Evolutionary conservation across 2,113 vertebrate species (phyloP), one percentile per base, ranked within the genome.

Genomic region (Tyrannus savana): DNA sequence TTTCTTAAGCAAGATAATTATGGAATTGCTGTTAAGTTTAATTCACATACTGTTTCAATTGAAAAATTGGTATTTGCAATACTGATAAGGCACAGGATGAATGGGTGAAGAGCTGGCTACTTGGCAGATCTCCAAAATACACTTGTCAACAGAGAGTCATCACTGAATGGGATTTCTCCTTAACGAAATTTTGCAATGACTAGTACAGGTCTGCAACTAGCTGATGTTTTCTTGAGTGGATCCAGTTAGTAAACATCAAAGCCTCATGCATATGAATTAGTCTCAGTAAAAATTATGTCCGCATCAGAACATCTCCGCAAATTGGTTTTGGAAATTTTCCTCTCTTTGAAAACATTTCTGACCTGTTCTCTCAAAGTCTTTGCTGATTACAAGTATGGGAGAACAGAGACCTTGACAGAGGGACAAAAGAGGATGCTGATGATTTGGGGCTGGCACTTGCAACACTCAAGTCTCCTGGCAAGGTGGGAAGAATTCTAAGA

Each of bases 111-210:
- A 89, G 52, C 56, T 94, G 86, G 88, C 78, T 88, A 88, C 39
- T 84, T 90, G 92, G 92, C 95, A 93, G 88, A 95, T 94, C 64
- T 96, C 91, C 91, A 94, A 78, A 95, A 91, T 56, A 67, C 27
- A 30, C 33, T 87, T 72, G 64, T 84, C 95, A 87, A 71, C 50
- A 81, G 68, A 53, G 22, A 92, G 44, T 67, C 84, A 81, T 56
- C 73, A 60, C 47, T 84, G 60, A 93, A 87, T 52, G n/a, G 31
- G 39, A 60, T 78, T 95, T 95, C 75, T 95, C 60, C 56, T 68
- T 60, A 87, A 78, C 0, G 2, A 64, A 91, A 75, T 84, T 87
- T 63, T 84, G 44, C 59, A 52, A 28, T 31, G 44, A 87, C 56
- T 74, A 47, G 56, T 63, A 41, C 60, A 41, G 33, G 52, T 75